Evolutionary conservation across 2,888 invertebrate species (phyloP), one percentile per base, ranked within the genome.

Genomic region (Lucinisca nassula): DNA sequence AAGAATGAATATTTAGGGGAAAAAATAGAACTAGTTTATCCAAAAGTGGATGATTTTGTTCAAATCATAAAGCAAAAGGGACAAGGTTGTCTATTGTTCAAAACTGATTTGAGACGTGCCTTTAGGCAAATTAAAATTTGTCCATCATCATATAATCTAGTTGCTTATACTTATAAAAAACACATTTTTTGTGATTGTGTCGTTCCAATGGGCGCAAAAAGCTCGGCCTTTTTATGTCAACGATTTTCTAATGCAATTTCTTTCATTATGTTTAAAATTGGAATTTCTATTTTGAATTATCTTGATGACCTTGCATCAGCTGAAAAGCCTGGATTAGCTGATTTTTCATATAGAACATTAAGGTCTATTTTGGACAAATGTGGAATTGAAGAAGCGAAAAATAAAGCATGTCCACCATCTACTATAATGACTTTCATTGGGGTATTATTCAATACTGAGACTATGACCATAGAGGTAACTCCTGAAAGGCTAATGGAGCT

Each of bases 361-460:
- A 6, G 30, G 6, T 6, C 21, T 45, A 49, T 51, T 8, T 51
- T 75, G 30, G 12, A 75, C 27, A 75, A 40, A 12, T 27, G 49
- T 49, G 75, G 75, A 10, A 45, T 75, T 49, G 49, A 30, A 49
- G 75, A 75, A 49, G 24, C 45, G 2, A 40, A 40, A 27, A 17
- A 75, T 10, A 75, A 75, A 10, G 40, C 40, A 14, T 49, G 49
- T 51, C 45, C 24, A 10, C 75, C 75, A 2, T 75, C 75, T 24
- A 75, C 75, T 37, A 32, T 4, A 45, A 75, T 75, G 75, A 24
- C 21, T 27, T 75, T 75, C 49, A 32, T 75, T 2, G 75, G 75
- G 4, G 49, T 82, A 32, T 32, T 82, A 0, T 82, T 82, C 61
- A 73, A 82, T 35, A 61, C 74, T 17, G 58, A 81, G 21, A 58